Percentiles rank a stretch among this genome's conserved stretches.
Evolutionary conservation across 1,140 invertebrate species (phyloP).

Genomic region (Brachystomella parvula): DNA sequence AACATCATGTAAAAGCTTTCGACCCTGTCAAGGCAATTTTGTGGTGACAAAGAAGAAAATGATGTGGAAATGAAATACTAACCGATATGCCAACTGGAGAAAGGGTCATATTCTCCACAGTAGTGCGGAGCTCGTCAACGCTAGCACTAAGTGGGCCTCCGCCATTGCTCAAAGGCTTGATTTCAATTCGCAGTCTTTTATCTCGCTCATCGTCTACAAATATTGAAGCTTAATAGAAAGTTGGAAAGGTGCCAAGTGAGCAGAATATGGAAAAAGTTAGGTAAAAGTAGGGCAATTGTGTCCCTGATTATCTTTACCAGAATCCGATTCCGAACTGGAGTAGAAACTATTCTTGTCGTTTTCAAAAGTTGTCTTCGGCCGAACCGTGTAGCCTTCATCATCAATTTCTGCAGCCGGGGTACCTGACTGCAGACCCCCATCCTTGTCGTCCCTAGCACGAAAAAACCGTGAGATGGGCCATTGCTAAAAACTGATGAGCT

Average conservation of each 20-base stretch:
- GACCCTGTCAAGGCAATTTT: conserved; percentile 39
- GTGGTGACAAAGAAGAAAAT: background rate
- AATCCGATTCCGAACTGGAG: conserved; percentile 86
- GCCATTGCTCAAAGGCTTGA: conserved; percentile 85
- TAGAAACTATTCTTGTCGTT: conserved; percentile 72
- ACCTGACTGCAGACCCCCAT: conserved; percentile 50
- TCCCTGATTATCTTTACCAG: conserved; percentile 52
- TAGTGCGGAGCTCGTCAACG: conserved; percentile 84
- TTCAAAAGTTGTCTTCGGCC: conserved; percentile 60
- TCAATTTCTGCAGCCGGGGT: conserved; percentile 71
- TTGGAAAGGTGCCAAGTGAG: too few relatives aligned
- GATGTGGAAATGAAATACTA: conserved; percentile 35
- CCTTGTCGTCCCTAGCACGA: conserved; percentile 58
- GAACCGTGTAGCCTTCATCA: conserved; percentile 86
- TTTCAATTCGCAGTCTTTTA: conserved; percentile 85
- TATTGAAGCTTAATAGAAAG: too few relatives aligned
- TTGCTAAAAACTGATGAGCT: conserved; percentile 7
- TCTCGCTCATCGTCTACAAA: conserved; percentile 65
- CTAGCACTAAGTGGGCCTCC: conserved; percentile 79
- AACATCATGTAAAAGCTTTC: conserved; percentile 45
- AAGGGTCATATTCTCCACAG: conserved; percentile 81
- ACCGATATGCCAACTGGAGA: conserved; percentile 63
- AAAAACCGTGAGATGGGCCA: conserved; percentile 4
- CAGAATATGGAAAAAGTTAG: too few relatives aligned
- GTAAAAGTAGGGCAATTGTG: too few relatives aligned